Evolutionary conservation across 2,888 invertebrate species (phyloP).

Genomic region (Hedychridium roseum): DNA sequence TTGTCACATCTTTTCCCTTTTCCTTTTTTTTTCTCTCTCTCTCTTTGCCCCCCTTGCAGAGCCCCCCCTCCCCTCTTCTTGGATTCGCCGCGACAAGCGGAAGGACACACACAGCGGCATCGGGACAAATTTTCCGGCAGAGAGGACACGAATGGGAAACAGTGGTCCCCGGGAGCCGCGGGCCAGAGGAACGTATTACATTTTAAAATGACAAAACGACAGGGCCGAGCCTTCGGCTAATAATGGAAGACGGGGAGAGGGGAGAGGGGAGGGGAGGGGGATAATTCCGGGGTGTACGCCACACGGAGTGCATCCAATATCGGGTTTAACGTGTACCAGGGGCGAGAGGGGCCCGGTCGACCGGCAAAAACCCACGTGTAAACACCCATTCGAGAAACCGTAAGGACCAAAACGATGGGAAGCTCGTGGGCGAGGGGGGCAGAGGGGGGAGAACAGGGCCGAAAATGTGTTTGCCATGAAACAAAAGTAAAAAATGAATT

Average conservation of each 20-base stretch:
- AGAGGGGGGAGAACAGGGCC: too few relatives aligned
- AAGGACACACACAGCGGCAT: slow-evolving; percentile 37
- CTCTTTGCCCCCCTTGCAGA: slow-evolving; percentile 19
- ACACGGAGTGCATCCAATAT: slow-evolving; percentile 42
- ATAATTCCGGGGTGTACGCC: slow-evolving; percentile 42
- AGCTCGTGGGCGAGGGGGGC: too few relatives aligned
- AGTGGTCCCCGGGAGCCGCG: slow-evolving; percentile 41
- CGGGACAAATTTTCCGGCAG: slow-evolving; percentile 62
- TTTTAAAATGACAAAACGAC: slow-evolving; percentile 59
- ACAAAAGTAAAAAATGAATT: too few relatives aligned
- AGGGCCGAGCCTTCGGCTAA: slow-evolving; percentile 41
- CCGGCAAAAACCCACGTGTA: slow-evolving; percentile 57
- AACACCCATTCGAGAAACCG: slow-evolving; percentile 31
- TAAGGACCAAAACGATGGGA: too few relatives aligned
- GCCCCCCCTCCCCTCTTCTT: too few relatives aligned
- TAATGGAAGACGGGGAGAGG: slow-evolving; percentile 52
- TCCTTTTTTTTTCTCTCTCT: too few relatives aligned
- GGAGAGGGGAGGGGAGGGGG: slow-evolving; percentile 44
- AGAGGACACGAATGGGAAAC: slow-evolving; percentile 57
- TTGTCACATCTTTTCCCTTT: slow-evolving; percentile 20
- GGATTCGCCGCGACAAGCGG: slow-evolving; percentile 6
- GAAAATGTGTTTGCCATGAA: too few relatives aligned
- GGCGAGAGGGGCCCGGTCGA: slow-evolving; percentile 45
- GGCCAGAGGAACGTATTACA: slow-evolving; percentile 57
- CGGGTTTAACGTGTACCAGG: slow-evolving; percentile 25